Evolutionary conservation across 2,888 invertebrate genomes (phyloP).

Genomic region (Hesperia comma): DNA sequence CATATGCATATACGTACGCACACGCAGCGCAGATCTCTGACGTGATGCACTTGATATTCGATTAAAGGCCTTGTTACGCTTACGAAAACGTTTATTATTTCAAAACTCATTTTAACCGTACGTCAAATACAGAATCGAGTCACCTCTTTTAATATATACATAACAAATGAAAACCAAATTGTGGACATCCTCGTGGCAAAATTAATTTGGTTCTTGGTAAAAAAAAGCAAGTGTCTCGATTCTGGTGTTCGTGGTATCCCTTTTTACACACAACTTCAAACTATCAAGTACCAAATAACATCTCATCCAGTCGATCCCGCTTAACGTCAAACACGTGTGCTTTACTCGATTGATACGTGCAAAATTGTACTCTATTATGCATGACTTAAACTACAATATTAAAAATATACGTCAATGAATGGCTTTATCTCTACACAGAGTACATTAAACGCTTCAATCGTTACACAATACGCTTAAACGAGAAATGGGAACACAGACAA

Average conservation of each 20-base stretch:
- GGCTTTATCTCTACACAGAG: constrained; percentile 11
- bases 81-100: not conserved
- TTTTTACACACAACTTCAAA: no score
- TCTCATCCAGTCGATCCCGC: not conserved
- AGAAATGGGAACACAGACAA: constrained; percentile 44
- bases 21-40: not conserved
- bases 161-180: no score
- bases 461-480: constrained; percentile 11
- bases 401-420: constrained; percentile 32
- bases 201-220: no score
- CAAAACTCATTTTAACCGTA: not conserved
- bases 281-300: no score
- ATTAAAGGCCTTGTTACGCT: not conserved
- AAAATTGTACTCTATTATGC: constrained; percentile 40
- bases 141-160: no score
- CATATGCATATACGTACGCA: not conserved
- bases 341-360: constrained; percentile 27
- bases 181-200: no score
- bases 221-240: no score
- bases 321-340: constrained; percentile 8
- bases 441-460: constrained; percentile 20
- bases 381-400: constrained; percentile 33
- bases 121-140: not conserved
- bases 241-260: no score
- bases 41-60: not conserved